Evolutionary conservation across 2,888 invertebrate genomes (phyloP), one percentile per base, ranked within the genome.

Genomic region (Hemistola chrysoprasaria): DNA sequence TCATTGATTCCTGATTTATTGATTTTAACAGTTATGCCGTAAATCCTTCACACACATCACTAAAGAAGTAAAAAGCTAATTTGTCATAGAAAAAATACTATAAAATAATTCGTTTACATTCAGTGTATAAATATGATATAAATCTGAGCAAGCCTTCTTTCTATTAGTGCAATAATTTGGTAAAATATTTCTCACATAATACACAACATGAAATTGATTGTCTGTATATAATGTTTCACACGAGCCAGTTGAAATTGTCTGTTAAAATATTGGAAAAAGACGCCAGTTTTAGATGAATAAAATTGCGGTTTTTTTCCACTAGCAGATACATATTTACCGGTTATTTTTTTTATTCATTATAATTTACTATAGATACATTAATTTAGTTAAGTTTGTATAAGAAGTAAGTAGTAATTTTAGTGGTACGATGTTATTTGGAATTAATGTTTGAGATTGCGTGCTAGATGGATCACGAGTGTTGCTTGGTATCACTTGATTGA

Each of bases 181-280:
- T 47, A 31, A 44, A 40, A 36, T 40, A 40, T 21, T 53, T 47
- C 44, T 51, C 52, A 56, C 56, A 49, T 48, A 44, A 42, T 41
- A 50, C 44, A 43, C 53, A n/a, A n/a, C n/a, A n/a, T n/a, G 59
- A 58, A 58, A 57, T 62, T 62, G 52, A 61, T 62, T 85, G 72
- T 86, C 77, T 87, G 87, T 86, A 87, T 86, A 87, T 87, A 87
- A 81, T 77, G 86, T 61, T 61, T 49, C 45, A 54, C 55, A 62
- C 50, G 60, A 66, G 65, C 71, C 68, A 66, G 65, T 71, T 65
- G 58, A 64, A 65, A 65, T 61, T 27, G 4, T 16, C 16, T 54
- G 51, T 50, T 43, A 50, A 61, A 50, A 57, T 55, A 4, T 16
- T 16, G 16, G 16, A 16, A 16, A 16, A 16, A 16, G 16, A 3